These are phyloP conservation scores for Ophioninae sp. DNA, from an alignment of 2,888 invertebrate genomes.

Conservation along the genomic window DNA sequence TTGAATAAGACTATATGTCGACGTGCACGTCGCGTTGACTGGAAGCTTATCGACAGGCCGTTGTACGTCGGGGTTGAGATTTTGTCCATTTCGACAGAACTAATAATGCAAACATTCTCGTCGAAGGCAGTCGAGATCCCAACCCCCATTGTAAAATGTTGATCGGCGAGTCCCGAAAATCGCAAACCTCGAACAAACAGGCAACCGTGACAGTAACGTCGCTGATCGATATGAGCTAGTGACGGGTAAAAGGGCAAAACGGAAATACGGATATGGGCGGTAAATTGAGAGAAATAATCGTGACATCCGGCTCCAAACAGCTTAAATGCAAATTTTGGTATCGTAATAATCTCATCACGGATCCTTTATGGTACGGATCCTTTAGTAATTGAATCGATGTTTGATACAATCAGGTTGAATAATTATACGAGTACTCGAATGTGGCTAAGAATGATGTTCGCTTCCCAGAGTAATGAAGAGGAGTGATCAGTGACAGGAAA, in stretches of 20 bases:
- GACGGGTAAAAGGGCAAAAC: background rate
- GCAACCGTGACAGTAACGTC: background rate
- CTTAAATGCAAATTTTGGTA: background rate
- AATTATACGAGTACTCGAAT: background rate
- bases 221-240: background rate
- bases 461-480: background rate
- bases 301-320: background rate
- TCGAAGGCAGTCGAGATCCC: background rate
- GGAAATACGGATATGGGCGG: background rate
- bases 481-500: background rate
- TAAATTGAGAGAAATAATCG: background rate
- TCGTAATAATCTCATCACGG: background rate
- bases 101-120: slow-evolving; percentile 31
- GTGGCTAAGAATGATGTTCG: background rate
- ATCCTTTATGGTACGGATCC: background rate
- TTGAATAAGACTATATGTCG: background rate
- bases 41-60: slow-evolving; percentile 53
- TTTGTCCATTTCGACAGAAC: background rate
- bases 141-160: background rate
- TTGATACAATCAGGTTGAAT: background rate
- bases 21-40: slow-evolving; percentile 13
- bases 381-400: background rate
- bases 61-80: slow-evolving; percentile 39
- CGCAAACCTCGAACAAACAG: background rate
- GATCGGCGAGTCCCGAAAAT: background rate